Evolutionary conservation across 1,140 invertebrate genomes (phyloP).

Genomic region (Holcopasites calliopsidis): DNA sequence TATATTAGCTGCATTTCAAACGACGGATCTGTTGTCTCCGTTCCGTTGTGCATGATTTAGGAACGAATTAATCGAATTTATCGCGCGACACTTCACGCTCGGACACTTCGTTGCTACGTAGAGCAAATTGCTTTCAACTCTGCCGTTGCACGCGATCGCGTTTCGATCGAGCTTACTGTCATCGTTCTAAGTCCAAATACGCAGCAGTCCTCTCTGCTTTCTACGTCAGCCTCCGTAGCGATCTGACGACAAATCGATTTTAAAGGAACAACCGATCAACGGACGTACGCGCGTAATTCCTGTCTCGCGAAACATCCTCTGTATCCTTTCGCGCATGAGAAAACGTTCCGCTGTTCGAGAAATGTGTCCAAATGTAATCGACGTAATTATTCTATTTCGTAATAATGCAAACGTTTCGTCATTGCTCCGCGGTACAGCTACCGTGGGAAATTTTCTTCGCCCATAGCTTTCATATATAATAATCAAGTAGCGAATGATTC

Average conservation of each 20-base stretch:
- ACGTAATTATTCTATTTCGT: no score
- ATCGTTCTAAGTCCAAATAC: neutral
- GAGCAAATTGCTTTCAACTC: constrained; percentile 12
- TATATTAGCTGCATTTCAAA: neutral
- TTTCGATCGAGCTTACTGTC: constrained; percentile 18
- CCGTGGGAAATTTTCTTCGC: no score
- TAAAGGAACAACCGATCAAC: neutral
- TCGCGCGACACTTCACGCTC: constrained; percentile 26
- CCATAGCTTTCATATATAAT: no score
- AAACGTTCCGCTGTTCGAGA: no score
- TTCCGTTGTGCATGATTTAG: constrained; percentile 15
- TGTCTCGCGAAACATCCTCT: neutral
- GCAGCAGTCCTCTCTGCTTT: constrained; percentile 24
- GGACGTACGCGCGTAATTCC: no score
- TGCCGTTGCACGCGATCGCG: constrained; percentile 12
- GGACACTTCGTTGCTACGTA: constrained; percentile 5
- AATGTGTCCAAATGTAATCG: no score
- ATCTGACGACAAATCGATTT: neutral
- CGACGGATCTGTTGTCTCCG: neutral
- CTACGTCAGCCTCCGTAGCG: neutral
- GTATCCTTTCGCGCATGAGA: neutral
- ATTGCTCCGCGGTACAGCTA: no score
- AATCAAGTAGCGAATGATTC: no score
- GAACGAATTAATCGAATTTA: constrained; percentile 28
- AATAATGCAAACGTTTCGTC: no score